A percentile compares a stretch with the other conserved stretches of the same genome.
phyloP scores from a whole-genome alignment of 2,888 invertebrate genomes.

The Eurytoma adleriae region DNA sequence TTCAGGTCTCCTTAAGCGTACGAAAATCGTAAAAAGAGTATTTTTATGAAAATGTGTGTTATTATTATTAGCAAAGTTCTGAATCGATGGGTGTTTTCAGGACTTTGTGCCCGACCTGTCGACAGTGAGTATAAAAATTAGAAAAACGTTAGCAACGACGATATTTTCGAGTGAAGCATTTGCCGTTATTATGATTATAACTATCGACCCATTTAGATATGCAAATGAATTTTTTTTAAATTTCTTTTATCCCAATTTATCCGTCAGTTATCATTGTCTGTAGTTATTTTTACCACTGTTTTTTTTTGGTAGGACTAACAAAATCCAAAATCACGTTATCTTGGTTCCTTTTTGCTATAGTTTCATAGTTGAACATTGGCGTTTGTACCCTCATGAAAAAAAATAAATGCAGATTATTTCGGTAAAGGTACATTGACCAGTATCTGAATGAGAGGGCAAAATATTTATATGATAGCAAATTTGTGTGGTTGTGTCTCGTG shows the following conservation, averaged over 20 bases:
- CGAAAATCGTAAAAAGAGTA: conserved; percentile 24
- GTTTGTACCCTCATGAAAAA: conserved; percentile 61
- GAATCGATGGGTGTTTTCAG: conserved; percentile 77
- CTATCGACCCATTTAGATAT: conserved; percentile 63
- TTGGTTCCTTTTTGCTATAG: conserved; percentile 56
- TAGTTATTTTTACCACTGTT: conserved; percentile 44
- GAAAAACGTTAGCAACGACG: conserved; percentile 59
- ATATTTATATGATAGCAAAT: conserved; percentile 75
- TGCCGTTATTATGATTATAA: conserved; percentile 67
- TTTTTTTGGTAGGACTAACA: conserved; percentile 72
- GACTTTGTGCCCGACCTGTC: conserved; percentile 77
- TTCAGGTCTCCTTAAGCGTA: conserved; percentile 23
- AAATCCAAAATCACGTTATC: conserved; percentile 53
- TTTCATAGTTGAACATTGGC: conserved; percentile 56
- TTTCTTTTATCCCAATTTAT: conserved; percentile 55
- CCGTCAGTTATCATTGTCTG: conserved; percentile 44
- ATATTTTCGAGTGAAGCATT: conserved; percentile 74
- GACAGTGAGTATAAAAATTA: conserved; percentile 76
- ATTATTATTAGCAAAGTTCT: conserved; percentile 62
- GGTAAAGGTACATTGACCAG: conserved; percentile 66
- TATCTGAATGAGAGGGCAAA: conserved; percentile 75
- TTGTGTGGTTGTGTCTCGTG: conserved; percentile 31
- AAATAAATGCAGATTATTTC: conserved; percentile 66
- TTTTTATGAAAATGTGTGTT: conserved; percentile 35
- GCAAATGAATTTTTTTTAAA: conserved; percentile 50